Evolutionary conservation across 2,113 vertebrate species (phyloP).

Genomic region (Neopipo cinnamomea): DNA sequence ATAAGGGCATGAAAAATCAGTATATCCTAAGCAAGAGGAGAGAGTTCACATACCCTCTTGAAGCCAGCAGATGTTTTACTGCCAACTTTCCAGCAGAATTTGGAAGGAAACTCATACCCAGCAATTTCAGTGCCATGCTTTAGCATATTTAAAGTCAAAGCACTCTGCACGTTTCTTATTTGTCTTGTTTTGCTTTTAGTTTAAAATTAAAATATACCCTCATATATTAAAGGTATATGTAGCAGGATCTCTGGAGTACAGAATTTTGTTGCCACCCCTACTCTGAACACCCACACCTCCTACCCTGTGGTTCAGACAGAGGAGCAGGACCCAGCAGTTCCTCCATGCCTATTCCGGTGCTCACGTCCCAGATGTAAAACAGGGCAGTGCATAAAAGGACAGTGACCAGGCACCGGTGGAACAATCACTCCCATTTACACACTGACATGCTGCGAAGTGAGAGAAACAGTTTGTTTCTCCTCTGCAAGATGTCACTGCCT

Average conservation of each 20-base stretch:
- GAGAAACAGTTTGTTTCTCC: not conserved
- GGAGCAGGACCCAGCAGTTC: not conserved
- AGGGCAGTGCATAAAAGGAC: not conserved
- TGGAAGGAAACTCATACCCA: not conserved
- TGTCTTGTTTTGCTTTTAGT: not conserved
- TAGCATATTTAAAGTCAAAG: not conserved
- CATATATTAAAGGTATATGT: not conserved
- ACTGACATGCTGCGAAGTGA: not conserved
- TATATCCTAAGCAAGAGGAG: not conserved
- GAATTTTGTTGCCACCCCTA: not conserved
- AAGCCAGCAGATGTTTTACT: not conserved
- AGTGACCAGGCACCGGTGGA: not conserved
- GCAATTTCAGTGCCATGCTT: not conserved
- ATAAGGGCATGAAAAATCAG: not conserved
- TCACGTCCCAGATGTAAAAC: not conserved
- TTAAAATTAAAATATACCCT: not conserved
- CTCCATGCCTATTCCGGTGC: fast-evolving
- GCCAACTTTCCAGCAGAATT: not conserved
- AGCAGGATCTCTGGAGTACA: not conserved
- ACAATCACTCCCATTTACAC: not conserved
- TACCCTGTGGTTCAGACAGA: not conserved
- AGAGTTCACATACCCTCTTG: not conserved
- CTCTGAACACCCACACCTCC: not conserved
- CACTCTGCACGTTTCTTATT: not conserved
- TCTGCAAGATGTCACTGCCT: not conserved